Conservation (phyloP, 2,888 invertebrate genomes). For the Athalia cordata region DNA sequence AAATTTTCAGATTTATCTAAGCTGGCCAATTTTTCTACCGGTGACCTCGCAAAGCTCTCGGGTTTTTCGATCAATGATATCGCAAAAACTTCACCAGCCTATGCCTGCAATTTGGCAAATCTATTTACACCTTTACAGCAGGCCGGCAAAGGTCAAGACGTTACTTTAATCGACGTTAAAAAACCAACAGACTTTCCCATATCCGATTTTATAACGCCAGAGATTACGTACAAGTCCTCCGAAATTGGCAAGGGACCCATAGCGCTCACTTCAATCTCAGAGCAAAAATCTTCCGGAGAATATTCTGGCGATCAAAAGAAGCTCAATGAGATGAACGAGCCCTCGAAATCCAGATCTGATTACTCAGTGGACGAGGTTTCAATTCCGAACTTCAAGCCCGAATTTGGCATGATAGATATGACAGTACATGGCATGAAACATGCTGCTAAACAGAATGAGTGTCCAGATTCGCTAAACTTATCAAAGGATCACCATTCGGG, state of each 20-base stretch:
- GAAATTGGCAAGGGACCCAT: conserved; percentile 7
- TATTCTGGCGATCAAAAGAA: conserved; percentile 48
- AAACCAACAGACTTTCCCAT: conserved; percentile 39
- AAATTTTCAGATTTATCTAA: conserved; percentile 70
- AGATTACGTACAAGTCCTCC: conserved; percentile 29
- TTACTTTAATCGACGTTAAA: conserved; percentile 28
- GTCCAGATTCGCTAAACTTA: conserved; percentile 67
- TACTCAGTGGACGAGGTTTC: conserved; percentile 66
- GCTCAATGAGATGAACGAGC: conserved; percentile 25
- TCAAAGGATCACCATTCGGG: conserved; percentile 62
- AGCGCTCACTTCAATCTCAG: neutral
- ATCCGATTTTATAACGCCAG: conserved; percentile 23
- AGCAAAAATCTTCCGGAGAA: conserved; percentile 9
- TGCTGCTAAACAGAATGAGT: conserved; percentile 57
- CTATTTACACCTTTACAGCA: conserved; percentile 59
- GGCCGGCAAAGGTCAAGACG: conserved; percentile 25
- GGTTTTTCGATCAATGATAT: conserved; percentile 69
- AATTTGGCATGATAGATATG: conserved; percentile 69
- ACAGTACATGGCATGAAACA: conserved; percentile 62
- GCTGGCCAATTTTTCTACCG: conserved; percentile 66
- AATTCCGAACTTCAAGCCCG: conserved; percentile 59
- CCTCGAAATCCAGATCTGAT: conserved; percentile 51
- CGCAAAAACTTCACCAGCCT: conserved; percentile 66
- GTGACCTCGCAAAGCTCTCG: conserved; percentile 69
- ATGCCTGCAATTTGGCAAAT: conserved; percentile 70